phyloP scores from a whole-genome alignment of 2,113 vertebrate species.

The Blennius ocellaris region DNA sequence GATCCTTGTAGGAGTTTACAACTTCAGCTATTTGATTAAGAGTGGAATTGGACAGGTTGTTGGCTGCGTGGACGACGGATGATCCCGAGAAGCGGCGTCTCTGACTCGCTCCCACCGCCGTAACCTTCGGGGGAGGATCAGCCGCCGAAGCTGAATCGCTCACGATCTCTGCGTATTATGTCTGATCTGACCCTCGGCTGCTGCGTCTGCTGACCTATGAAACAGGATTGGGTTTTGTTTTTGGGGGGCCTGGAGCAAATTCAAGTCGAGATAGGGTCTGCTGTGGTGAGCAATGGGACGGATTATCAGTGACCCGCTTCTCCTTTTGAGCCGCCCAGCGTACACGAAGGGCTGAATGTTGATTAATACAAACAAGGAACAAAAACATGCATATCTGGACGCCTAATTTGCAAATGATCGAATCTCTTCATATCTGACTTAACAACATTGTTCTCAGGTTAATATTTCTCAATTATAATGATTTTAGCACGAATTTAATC shows the following conservation, averaged over 20 bases:
- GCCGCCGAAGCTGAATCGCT: background rate
- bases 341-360: background rate
- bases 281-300: background rate
- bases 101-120: too few species aligned
- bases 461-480: slow-evolving; percentile 8
- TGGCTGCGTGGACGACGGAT: too few species aligned
- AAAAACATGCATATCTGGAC: slow-evolving; percentile 12
- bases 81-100: too few species aligned
- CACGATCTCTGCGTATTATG: background rate
- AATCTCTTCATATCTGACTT: slow-evolving; percentile 8
- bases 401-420: background rate
- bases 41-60: too few species aligned
- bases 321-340: background rate
- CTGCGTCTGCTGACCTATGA: background rate
- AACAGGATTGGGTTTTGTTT: slow-evolving; percentile 7
- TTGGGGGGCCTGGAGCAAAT: background rate
- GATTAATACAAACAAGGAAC: background rate
- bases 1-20: too few species aligned
- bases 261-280: slow-evolving; percentile 1
- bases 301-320: background rate
- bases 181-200: background rate
- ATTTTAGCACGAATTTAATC: slow-evolving; percentile 7
- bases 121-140: background rate
- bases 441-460: slow-evolving; percentile 13
- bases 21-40: too few species aligned